Evolutionary conservation across 2,113 vertebrate genomes (phyloP), one percentile per base, ranked within the genome.

Genomic region (Scartelaos histophorus): DNA sequence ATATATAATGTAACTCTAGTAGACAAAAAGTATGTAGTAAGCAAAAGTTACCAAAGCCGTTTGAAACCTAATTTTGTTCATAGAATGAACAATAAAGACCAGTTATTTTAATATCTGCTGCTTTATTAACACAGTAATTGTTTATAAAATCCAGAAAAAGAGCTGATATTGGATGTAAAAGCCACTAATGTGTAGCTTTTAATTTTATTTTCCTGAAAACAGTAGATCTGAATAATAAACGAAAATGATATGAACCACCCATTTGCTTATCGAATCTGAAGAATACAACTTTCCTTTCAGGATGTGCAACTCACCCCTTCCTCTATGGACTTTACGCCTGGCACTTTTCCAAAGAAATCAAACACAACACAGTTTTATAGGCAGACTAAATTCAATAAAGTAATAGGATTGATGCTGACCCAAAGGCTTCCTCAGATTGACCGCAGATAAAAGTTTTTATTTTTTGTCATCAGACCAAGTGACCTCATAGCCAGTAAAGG

Each of bases 391-490:
- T 62, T 29, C 19, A 34, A 35, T 62, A 62, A 19, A 17, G 29
- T 7, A 35, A 43, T 43, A 19, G 29, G 17, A 35, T 9, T 62
- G 0, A 16, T 13, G 24, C 15, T 35, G 15, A 15, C 29, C 3
- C 17, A 35, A 1, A 62, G 25, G 25, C 57, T 60, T 29, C 13
- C 56, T 25, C 22, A 58, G 21, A 34, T 29, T 29, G 22, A 2
- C 3, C 35, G 17, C 25, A 35, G 9, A 64, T 43, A 64, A 9
- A 43, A 15, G 21, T 35, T 49, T 3, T 70, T 66, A 94, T 89
- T 95, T 94, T 83, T 89, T 94, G 71, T 95, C 93, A 76, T 96
- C 94, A 46, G 94, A 95, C 93, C 95, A 96, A 24, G 91, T 94
- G 77, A 97, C 90, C 67, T 96, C 93, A 85, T 96, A 97, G 84